phyloP scores from a whole-genome alignment of 1,140 invertebrate genomes.

The Charaxes varanes region DNA sequence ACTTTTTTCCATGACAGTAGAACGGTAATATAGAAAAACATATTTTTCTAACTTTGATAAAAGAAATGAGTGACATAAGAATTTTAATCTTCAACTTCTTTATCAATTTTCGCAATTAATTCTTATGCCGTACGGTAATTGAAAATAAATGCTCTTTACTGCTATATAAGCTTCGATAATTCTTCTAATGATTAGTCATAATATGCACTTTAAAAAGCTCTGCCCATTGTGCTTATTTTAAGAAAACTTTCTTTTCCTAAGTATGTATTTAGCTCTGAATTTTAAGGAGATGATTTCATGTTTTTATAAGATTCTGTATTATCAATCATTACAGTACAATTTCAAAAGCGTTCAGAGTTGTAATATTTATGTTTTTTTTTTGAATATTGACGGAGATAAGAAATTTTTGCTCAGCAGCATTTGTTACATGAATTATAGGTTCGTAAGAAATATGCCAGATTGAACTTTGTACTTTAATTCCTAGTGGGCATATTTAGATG shows the following conservation, averaged over 20 bases:
- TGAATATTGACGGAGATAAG: no score
- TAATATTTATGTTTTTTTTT: no score
- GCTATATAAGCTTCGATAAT: not conserved
- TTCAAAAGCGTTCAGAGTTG: no score
- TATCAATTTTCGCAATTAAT: no score
- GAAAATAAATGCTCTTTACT: not conserved
- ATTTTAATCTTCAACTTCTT: no score
- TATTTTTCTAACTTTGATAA: conserved; percentile 5
- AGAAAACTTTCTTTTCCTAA: conserved; percentile 6
- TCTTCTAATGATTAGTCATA: conserved; percentile 8
- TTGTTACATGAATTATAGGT: no score
- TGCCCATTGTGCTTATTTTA: conserved; percentile 22
- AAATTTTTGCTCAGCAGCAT: no score
- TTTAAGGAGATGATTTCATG: not conserved
- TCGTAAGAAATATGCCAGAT: no score
- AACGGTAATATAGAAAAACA: not conserved
- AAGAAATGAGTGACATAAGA: no score
- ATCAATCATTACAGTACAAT: no score
- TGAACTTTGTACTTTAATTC: no score
- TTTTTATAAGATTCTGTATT: not conserved
- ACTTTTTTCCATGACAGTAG: not conserved
- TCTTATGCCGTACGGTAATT: not conserved
- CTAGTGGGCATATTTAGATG: no score
- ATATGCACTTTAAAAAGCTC: conserved; percentile 35
- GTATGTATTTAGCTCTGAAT: not conserved